These are phyloP conservation scores for Candidula unifasciata DNA, from an alignment of 2,888 invertebrate genomes.

Conservation along the genomic window DNA sequence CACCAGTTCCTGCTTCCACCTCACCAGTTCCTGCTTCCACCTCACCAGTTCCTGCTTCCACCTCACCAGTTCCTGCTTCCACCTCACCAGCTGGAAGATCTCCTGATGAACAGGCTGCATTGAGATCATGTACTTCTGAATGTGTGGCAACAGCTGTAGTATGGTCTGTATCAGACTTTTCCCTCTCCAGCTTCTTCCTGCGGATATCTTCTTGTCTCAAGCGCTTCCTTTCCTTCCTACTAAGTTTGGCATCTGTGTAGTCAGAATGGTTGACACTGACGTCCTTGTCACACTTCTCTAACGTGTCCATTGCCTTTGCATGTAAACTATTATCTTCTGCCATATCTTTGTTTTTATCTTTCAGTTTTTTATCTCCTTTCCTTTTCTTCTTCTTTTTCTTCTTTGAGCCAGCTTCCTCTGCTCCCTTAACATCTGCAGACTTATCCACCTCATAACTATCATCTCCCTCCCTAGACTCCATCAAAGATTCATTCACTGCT, in stretches of 20 bases:
- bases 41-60: too few relatives aligned
- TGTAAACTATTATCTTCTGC: background rate
- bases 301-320: background rate
- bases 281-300: background rate
- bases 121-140: background rate
- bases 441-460: conserved; percentile 7
- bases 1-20: too few relatives aligned
- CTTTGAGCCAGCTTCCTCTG: background rate
- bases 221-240: conserved; percentile 44
- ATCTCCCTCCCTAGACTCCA: background rate
- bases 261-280: background rate
- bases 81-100: background rate
- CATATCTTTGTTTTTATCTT: background rate
- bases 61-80: background rate
- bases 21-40: too few relatives aligned
- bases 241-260: background rate
- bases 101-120: background rate
- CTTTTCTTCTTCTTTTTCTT: conserved; percentile 19
- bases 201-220: conserved; percentile 45
- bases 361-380: conserved; percentile 22
- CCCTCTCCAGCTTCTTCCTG: conserved; percentile 32
- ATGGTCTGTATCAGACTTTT: background rate
- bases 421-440: background rate
- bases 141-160: background rate
- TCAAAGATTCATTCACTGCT: background rate